phyloP scores from a whole-genome alignment of 2,113 vertebrate genomes.

The Glareola pratincola region DNA sequence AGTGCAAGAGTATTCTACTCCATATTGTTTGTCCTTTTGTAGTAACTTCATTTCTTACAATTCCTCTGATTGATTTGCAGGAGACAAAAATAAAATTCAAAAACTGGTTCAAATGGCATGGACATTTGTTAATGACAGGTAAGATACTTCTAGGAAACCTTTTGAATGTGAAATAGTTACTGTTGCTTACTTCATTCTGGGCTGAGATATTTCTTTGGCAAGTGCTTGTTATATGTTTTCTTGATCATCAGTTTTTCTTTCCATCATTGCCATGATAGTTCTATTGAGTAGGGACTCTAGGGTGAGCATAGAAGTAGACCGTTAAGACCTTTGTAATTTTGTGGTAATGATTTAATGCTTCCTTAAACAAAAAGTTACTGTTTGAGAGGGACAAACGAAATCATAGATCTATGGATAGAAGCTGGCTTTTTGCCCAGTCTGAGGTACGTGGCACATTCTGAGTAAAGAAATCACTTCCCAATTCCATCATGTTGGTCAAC shows the following conservation, averaged over 20 bases:
- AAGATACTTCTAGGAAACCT: not conserved
- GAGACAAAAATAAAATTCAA: slow-evolving; percentile 98
- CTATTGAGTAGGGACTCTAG: not conserved
- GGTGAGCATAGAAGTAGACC: not conserved
- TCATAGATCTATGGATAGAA: not conserved
- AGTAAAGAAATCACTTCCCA: not conserved
- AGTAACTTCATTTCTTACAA: not conserved
- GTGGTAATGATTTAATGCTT: not conserved
- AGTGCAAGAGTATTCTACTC: not conserved
- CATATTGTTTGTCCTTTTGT: not conserved
- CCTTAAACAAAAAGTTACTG: not conserved
- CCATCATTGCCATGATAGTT: not conserved
- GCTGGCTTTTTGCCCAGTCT: not conserved
- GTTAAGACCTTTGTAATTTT: not conserved
- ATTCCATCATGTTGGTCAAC: not conserved
- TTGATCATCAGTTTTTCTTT: not conserved
- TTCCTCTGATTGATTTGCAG: slow-evolving; percentile 64
- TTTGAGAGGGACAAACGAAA: not conserved
- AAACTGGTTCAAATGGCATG: slow-evolving; percentile 98
- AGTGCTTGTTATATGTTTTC: not conserved
- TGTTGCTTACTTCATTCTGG: not conserved
- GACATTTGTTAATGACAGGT: slow-evolving; percentile 99
- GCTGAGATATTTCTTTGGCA: not conserved
- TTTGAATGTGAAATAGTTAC: not conserved
- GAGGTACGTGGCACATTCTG: not conserved